Conservation (phyloP, 2,797 vertebrate genomes). For the Carcharodon carcharias region DNA sequence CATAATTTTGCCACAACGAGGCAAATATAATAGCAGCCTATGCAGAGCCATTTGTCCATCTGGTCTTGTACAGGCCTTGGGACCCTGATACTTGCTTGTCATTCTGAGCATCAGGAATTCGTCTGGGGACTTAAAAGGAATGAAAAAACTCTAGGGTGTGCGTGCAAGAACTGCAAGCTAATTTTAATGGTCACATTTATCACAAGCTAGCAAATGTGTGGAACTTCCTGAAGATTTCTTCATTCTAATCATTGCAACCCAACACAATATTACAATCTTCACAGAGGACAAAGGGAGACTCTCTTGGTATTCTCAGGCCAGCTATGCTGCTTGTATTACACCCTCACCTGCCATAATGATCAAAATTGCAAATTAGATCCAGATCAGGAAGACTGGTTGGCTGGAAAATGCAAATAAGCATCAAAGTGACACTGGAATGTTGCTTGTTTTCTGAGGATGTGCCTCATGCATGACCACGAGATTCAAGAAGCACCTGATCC, state of each 20-base stretch:
- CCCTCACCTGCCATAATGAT: not conserved
- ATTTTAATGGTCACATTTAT: no score
- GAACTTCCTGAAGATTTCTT: not conserved
- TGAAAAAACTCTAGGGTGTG: no score
- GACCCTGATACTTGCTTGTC: no score
- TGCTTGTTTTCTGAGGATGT: not conserved
- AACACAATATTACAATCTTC: not conserved
- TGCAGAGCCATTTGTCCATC: not conserved
- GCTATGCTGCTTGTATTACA: not conserved
- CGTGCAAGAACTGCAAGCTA: no score
- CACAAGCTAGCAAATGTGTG: not conserved
- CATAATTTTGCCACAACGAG: not conserved
- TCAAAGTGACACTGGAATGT: not conserved
- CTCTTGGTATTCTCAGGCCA: not conserved
- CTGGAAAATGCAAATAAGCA: not conserved
- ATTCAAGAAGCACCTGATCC: not conserved
- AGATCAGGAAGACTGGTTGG: not conserved
- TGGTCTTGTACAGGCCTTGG: not conserved
- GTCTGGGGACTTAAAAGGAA: no score
- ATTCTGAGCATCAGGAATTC: no score
- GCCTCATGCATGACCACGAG: not conserved
- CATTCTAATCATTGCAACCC: not conserved
- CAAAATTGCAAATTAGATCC: not conserved
- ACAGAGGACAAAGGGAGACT: not conserved
- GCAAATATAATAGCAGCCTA: not conserved